Base-by-base conservation (phyloP, 2,113 vertebrate species). In the Azemiops feae region DNA sequence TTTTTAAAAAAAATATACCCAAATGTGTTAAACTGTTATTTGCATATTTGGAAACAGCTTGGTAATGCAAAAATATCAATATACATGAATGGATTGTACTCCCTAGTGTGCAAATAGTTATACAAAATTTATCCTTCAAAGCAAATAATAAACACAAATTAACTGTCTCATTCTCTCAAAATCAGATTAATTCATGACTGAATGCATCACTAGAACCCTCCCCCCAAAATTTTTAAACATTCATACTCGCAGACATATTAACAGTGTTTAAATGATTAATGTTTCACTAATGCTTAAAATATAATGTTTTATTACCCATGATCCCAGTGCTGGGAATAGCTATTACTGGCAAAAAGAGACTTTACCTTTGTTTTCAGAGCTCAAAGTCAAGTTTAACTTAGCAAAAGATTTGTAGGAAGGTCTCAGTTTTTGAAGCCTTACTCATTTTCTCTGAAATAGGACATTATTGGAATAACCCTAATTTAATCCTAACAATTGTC, bases 91-190 rank as follows among this genome's bases (percentile, higher is more conserved):
- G 54, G 85, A 1, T 2, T 88, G 34, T 0, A 0, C 87, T 30
- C 25, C 64, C 52, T 10, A 93, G 1, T 69, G 57, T 92, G 92
- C 39, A 12, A 18, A 90, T 3, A 94, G 93, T 53, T 94, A 92
- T 58, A 64, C 88, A 91, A 93, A 93, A 1, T 45, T 3, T 74
- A 25, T 4, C 58, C 91, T 93, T 91, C 9, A 45, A 92, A 89
- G 53, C 18, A 5, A 60, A 0, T 87, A 89, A 94, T 93, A 27
- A 89, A 20, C 43, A 89, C 87, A 93, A 92, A 4, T 89, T 57
- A 93, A 85, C 43, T 92, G 5, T 20, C n/a, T 93, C 91, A 43
- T 1, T 94, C 90, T 58, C 43, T 87, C 23, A 86, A 95, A 95
- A 91, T 94, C 1, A 88, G 2, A 93, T 87, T 91, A 22, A 85